Evolutionary conservation across 2,888 invertebrate genomes (phyloP).

Genomic region (Nephrotoma guestfalica): DNA sequence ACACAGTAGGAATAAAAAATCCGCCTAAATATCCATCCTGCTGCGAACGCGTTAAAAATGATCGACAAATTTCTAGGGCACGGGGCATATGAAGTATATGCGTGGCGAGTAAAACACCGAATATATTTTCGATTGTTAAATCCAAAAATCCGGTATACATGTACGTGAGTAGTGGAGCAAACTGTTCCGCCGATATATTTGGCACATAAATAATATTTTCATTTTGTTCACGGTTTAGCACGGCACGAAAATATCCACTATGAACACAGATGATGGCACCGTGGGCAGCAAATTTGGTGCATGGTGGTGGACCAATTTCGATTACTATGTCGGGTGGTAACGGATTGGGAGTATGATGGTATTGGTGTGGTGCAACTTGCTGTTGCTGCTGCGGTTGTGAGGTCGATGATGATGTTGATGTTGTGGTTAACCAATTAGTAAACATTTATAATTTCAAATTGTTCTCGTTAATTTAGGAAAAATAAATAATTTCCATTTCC

Average conservation of each 20-base stretch:
- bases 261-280: conserved; percentile 47
- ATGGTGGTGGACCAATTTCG: conserved; percentile 44
- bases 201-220: conserved; percentile 33
- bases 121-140: conserved; percentile 52
- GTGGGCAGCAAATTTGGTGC: conserved; percentile 53
- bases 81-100: conserved; percentile 60
- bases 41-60: conserved; percentile 42
- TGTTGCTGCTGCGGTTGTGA: not conserved
- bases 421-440: conserved; percentile 32
- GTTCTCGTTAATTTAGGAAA: not conserved
- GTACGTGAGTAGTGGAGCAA: conserved; percentile 52
- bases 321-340: conserved; percentile 46
- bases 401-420: conserved; percentile 14
- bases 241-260: conserved; percentile 54
- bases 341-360: not conserved
- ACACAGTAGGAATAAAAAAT: not conserved
- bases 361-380: not conserved
- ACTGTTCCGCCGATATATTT: conserved; percentile 44
- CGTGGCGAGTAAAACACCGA: conserved; percentile 53
- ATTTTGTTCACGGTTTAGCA: not conserved
- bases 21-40: not conserved
- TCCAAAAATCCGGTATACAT: conserved; percentile 63
- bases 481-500: not conserved
- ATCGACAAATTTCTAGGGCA: conserved; percentile 51
- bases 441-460: conserved; percentile 22